A percentile compares a stretch with the other conserved stretches of the same genome.
Evolutionary conservation across 2,797 vertebrate genomes (phyloP).

Genomic region (Phrynocephalus guinanensis): DNA sequence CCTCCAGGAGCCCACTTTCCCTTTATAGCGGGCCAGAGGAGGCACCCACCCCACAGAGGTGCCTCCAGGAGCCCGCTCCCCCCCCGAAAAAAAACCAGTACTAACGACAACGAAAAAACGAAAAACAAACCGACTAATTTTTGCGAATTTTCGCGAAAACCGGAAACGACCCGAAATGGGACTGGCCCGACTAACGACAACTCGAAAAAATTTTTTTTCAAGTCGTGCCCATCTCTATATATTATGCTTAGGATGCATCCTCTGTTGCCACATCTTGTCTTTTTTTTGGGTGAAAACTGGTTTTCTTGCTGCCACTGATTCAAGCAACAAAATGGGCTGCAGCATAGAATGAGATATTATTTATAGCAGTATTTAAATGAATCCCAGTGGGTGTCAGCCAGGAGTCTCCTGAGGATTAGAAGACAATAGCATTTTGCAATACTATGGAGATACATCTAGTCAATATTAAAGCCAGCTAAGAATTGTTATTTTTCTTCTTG

Average conservation of each 20-base stretch:
- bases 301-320: constrained; percentile 54
- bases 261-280: constrained; percentile 19
- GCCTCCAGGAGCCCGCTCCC: no score
- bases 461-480: constrained; percentile 75
- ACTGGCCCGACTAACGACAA: no score
- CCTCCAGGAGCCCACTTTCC: no score
- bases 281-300: constrained; percentile 56
- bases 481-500: background rate
- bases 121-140: no score
- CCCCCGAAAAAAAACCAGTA: no score
- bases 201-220: no score
- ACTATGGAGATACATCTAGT: constrained; percentile 68
- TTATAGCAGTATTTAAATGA: constrained; percentile 73
- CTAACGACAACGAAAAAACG: no score
- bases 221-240: no score
- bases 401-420: constrained; percentile 59
- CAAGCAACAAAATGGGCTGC: constrained; percentile 31
- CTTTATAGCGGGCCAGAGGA: no score
- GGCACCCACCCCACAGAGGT: no score
- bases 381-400: constrained; percentile 70
- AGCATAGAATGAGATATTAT: constrained; percentile 62
- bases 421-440: constrained; percentile 70
- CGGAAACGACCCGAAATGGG: no score
- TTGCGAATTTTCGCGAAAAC: no score
- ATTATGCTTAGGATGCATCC: constrained; percentile 64